Percentiles rank a stretch among this genome's conserved stretches.
phyloP scores from a whole-genome alignment of 1,140 invertebrate species.

The Drosophila bocki region DNA sequence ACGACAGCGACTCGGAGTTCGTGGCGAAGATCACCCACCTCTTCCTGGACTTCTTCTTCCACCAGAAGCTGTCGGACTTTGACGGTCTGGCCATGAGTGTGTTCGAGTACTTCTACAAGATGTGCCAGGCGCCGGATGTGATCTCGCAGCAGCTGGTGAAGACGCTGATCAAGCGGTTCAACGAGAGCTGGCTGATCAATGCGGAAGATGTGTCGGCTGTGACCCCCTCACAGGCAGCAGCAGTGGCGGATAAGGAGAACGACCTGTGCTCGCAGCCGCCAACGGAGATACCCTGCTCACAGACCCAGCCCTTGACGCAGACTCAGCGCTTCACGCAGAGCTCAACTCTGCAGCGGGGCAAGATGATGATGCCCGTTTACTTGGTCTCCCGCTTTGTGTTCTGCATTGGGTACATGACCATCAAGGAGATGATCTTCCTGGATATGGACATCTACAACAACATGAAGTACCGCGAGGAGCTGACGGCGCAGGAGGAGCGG shows the following conservation, averaged over 20 bases:
- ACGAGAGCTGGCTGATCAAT: conserved; percentile 42
- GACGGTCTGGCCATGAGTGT: conserved; percentile 69
- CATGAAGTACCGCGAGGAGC: conserved; percentile 87
- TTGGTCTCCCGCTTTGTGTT: conserved; percentile 89
- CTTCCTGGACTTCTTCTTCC: conserved; percentile 75
- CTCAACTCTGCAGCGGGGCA: conserved; percentile 11
- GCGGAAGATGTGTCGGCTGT: not conserved
- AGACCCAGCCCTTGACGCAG: conserved; percentile 49
- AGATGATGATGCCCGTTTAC: conserved; percentile 78
- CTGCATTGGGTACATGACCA: conserved; percentile 90
- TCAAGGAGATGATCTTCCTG: conserved; percentile 91
- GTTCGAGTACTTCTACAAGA: conserved; percentile 74
- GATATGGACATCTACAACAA: conserved; percentile 92
- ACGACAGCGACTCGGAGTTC: conserved; percentile 51
- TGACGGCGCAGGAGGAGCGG: conserved; percentile 86
- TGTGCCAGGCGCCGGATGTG: conserved; percentile 79
- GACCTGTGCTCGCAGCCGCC: conserved; percentile 29
- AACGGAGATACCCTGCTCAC: conserved; percentile 62
- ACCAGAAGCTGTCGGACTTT: conserved; percentile 67
- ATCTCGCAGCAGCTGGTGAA: conserved; percentile 71
- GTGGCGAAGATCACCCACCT: conserved; percentile 57
- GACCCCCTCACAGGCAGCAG: not conserved
- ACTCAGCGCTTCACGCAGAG: conserved; percentile 41
- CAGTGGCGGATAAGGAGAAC: conserved; percentile 8
- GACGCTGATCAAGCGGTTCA: conserved; percentile 61